A percentile compares a stretch with the other conserved stretches of the same genome.
Evolutionary conservation across 2,113 vertebrate species (phyloP).

Genomic region (Cephalopterus ornatus): DNA sequence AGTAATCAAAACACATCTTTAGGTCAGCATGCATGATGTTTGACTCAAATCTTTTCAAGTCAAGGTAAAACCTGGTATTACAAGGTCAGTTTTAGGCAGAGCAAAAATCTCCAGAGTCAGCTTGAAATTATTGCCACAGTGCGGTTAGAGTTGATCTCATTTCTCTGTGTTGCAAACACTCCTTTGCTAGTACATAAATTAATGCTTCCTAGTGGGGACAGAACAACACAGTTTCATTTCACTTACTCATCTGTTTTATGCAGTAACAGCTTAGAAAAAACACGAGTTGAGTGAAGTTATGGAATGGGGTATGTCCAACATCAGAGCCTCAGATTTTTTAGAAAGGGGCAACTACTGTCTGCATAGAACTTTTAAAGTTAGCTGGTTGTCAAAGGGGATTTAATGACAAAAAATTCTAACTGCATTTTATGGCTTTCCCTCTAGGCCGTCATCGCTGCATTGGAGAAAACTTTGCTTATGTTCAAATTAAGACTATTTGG

Average conservation of each 20-base stretch:
- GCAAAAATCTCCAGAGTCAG: background rate
- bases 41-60: background rate
- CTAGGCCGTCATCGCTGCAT: constrained; percentile 97
- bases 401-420: background rate
- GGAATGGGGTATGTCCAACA: background rate
- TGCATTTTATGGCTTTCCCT: background rate
- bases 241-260: background rate
- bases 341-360: background rate
- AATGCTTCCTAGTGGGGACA: background rate
- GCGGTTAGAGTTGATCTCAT: accelerated
- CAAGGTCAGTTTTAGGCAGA: background rate
- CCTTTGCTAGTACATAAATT: background rate
- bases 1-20: background rate
- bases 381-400: background rate
- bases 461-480: constrained; percentile 96
- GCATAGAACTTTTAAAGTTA: background rate
- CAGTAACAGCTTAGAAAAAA: background rate
- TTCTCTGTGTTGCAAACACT: background rate
- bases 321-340: background rate
- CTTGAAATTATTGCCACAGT: background rate
- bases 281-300: background rate
- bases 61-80: background rate
- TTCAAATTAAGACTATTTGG: constrained; percentile 99
- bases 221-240: background rate
- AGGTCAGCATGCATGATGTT: background rate